Conservation (phyloP, 1,140 invertebrate genomes). For the Brevipalpus yothersi region DNA sequence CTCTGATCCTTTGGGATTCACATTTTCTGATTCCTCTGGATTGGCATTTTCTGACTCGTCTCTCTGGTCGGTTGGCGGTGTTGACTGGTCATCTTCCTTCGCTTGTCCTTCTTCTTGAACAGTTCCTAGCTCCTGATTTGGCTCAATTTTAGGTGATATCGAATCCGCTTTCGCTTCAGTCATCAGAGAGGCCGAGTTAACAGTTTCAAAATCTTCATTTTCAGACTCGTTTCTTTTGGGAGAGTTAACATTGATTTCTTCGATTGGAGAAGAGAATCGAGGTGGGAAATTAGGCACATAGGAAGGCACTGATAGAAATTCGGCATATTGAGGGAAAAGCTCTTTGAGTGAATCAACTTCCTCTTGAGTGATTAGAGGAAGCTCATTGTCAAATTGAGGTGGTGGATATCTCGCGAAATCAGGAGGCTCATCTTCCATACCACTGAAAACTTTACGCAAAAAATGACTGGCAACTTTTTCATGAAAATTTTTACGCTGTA, state of each 20-base stretch:
- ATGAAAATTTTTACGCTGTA: constrained; percentile 40
- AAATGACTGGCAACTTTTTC: constrained; percentile 58
- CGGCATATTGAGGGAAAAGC: constrained; percentile 28
- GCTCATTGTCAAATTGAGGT: constrained; percentile 16
- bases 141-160: too few species aligned
- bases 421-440: constrained; percentile 58
- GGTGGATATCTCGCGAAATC: constrained; percentile 32
- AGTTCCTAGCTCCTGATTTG: too few species aligned
- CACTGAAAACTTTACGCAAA: constrained; percentile 54
- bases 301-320: constrained; percentile 10
- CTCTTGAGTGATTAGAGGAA: constrained; percentile 27
- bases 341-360: constrained; percentile 39
- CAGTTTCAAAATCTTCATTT: constrained; percentile 54
- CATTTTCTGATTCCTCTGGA: too few species aligned
- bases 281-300: constrained; percentile 9
- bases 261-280: not conserved
- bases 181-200: constrained; percentile 18
- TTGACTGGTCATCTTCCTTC: too few species aligned
- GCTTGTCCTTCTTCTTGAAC: too few species aligned
- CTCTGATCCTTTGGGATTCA: too few species aligned
- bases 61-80: too few species aligned
- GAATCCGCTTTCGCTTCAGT: too few species aligned
- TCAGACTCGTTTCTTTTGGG: constrained; percentile 32
- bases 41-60: too few species aligned
- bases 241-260: not conserved